A percentile compares a stretch with the other conserved stretches of the same genome.
phyloP scores from a whole-genome alignment of 2,888 invertebrate genomes.

The Eremobia ochroleuca region DNA sequence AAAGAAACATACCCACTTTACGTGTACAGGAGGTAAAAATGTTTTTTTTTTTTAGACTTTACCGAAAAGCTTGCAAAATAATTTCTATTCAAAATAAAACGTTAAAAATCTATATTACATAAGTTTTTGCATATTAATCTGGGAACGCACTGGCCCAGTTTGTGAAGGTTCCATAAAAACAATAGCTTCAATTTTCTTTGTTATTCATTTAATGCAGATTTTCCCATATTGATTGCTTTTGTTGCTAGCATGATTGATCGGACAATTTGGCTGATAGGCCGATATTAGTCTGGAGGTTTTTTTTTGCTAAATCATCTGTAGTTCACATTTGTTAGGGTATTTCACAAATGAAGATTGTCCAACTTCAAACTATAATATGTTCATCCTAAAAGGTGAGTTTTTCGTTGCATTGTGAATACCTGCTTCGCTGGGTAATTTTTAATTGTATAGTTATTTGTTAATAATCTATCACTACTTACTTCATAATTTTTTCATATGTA shows the following conservation, averaged over 20 bases:
- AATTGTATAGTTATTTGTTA: too few relatives aligned
- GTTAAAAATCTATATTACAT: background rate
- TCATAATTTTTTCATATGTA: too few relatives aligned
- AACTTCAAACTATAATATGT: background rate
- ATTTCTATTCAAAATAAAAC: background rate
- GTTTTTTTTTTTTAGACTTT: too few relatives aligned
- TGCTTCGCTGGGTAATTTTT: too few relatives aligned
- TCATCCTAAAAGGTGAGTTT: background rate
- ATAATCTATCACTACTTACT: too few relatives aligned
- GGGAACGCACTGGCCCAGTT: slow-evolving; percentile 53
- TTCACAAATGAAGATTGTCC: background rate
- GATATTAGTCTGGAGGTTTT: background rate
- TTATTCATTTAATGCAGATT: slow-evolving; percentile 45
- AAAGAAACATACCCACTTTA: too few relatives aligned
- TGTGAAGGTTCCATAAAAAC: slow-evolving; percentile 54
- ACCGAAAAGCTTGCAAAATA: too few relatives aligned
- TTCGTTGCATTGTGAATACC: too few relatives aligned
- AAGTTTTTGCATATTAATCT: slow-evolving; percentile 28
- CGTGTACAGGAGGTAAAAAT: too few relatives aligned
- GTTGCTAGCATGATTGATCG: slow-evolving; percentile 60
- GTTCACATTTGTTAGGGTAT: background rate
- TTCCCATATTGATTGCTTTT: slow-evolving; percentile 64
- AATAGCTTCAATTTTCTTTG: slow-evolving; percentile 62
- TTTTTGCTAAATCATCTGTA: background rate
- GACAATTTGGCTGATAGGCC: slow-evolving; percentile 19